Conservation (phyloP, 2,797 vertebrate genomes). For the Crenuchus spilurus region DNA sequence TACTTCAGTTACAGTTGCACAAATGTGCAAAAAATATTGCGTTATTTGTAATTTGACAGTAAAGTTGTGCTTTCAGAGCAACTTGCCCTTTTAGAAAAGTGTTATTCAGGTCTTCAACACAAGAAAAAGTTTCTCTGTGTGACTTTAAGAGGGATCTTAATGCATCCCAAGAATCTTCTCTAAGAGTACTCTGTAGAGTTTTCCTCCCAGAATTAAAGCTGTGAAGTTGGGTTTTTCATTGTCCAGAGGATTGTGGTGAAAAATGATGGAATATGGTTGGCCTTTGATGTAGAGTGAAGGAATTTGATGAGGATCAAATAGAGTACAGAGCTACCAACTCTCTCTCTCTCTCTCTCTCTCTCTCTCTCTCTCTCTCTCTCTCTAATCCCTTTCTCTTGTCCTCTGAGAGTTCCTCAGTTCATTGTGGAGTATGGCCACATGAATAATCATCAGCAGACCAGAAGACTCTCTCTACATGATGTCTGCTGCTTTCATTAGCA, state of each 20-base stretch:
- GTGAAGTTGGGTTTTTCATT: slow-evolving; percentile 27
- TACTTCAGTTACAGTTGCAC: too few species aligned
- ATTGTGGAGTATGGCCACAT: slow-evolving; percentile 60
- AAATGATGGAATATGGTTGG: slow-evolving; percentile 8
- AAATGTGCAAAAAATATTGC: too few species aligned
- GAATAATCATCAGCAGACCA: slow-evolving; percentile 41
- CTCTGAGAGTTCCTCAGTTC: slow-evolving; percentile 62
- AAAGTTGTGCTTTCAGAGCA: neutral
- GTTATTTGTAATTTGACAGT: neutral
- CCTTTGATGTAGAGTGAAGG: slow-evolving; percentile 25
- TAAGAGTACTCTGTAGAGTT: neutral
- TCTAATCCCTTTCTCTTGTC: slow-evolving; percentile 43
- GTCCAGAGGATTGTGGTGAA: slow-evolving; percentile 36
- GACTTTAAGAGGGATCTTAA: slow-evolving; percentile 30
- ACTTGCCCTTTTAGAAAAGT: neutral
- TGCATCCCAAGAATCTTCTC: slow-evolving; percentile 20
- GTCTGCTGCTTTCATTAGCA: slow-evolving; percentile 57
- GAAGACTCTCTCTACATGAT: slow-evolving; percentile 51
- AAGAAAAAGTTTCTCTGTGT: slow-evolving; percentile 4
- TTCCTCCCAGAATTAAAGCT: slow-evolving; percentile 1
- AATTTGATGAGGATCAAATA: slow-evolving; percentile 36
- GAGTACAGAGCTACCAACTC: slow-evolving; percentile 8
- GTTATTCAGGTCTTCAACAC: slow-evolving; percentile 8
- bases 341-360: slow-evolving; percentile 21
- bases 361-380: slow-evolving; percentile 20